Evolutionary conservation across 2,113 vertebrate species (phyloP), one percentile per base, ranked within the genome.

Genomic region (Ariopsis seemanni): DNA sequence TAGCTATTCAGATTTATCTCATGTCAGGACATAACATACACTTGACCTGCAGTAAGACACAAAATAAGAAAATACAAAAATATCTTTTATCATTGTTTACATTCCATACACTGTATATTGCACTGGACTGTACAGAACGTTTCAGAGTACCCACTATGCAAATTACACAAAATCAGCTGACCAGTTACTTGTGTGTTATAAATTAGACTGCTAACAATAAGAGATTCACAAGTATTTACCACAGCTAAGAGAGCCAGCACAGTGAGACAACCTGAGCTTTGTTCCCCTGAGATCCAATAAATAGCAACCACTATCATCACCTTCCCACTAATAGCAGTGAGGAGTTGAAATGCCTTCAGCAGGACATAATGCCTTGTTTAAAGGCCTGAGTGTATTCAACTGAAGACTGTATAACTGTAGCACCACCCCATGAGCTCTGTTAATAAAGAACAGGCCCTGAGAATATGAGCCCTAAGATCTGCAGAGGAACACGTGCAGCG

Each of bases 221-320:
- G 65, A 81, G 48, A 77, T 88, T 88, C 85, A 83, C 72, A 22
- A 78, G 14, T 17, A n/a, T 83, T 90, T 88, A 87, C 86, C 65
- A 84, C 57, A 82, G 87, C 42, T 67, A 53, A 34, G 27, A 86
- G 14, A 78, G 80, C 22, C 80, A 34, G 58, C 50, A 85, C 69
- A 85, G 65, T 63, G 10, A 78, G 84, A 90, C 89, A 86, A 86
- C 63, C 85, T 88, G 58, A 88, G 85, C 85, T 75, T 88, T 90
- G 84, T 88, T 86, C 81, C 30, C 77, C 18, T 30, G 34, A 34
- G 27, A 20, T 62, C 57, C 50, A 84, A 86, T 83, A 88, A 88
- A 83, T 34, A 81, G 80, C 74, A 25, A 67, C 25, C 27, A 82
- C 87, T 88, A 80, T 90, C 89, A 90, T 90, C 82, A 88, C 85